Base-by-base conservation (phyloP, 1,140 invertebrate species). In the Adoxophyes honmai region DNA sequence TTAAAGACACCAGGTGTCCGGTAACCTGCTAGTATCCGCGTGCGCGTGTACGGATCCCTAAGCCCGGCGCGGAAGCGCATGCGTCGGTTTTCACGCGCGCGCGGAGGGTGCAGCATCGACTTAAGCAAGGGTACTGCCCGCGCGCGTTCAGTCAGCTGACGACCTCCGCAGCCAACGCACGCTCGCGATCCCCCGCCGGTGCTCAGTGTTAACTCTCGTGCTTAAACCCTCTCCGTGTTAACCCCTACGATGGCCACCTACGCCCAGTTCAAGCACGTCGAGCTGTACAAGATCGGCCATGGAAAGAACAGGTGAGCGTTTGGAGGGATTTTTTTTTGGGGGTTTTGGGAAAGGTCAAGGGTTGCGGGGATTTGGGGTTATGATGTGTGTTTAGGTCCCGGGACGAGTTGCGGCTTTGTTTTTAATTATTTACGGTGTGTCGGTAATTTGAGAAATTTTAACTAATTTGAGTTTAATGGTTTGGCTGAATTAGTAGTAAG, bases 271-370 rank as follows among this genome's bases (percentile, higher is more conserved):
- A 92, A 93, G 86, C 92, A 93, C 81, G 91, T 93, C 75, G 92
- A 93, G 85, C 91, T 93, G 71, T 92, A 93, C 90, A 93, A 93
- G 80, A 91, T 93, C 69, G 92, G 92, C 79, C 91, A 92, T 80
- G 92, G 92, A 76, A 93, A 93, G 83, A 92, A 92, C 88, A 92
- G 92, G 92, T 93, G 59, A 70, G 70, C 21, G 3, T 61, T 57
- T 53, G 54, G 52, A 60, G 64, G 34, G n/a, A n/a, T n/a, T n/a
- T n/a, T n/a, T n/a, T n/a, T 66, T 48, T 53, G 38, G 54, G 42
- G 60, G 62, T 68, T 66, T 62, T 62, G 55, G 18, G 54, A 72
- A 72, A 75, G 66, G 67, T 73, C 70, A 71, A 55, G 62, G 64
- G 64, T 73, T 55, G 52, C 6, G 10, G 14, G 14, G 10, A n/a